Percentiles rank a stretch among this genome's conserved stretches.
Conservation (phyloP, 1,140 invertebrate species). For the Caenorhabditis briggsae region DNA sequence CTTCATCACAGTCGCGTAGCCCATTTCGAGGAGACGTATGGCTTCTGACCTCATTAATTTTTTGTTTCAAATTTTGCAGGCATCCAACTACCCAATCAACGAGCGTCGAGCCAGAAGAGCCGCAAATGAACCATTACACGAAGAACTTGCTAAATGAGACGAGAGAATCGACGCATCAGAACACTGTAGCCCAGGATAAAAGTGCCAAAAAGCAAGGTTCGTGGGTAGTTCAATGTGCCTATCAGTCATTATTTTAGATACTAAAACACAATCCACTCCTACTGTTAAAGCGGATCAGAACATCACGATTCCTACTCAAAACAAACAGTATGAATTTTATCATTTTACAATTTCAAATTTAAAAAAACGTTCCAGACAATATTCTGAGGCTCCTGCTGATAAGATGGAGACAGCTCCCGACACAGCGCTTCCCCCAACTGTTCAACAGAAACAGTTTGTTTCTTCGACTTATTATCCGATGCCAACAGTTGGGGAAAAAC, state of each 20-base stretch:
- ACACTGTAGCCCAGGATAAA: neutral
- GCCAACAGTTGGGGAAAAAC: conserved; percentile 10
- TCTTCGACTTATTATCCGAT: conserved; percentile 27
- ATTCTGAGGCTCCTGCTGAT: neutral
- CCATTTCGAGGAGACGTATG: conserved; percentile 34
- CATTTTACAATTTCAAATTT: too few species aligned
- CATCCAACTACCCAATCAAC: neutral
- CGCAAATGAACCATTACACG: neutral
- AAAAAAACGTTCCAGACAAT: neutral
- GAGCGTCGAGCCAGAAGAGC: conserved; percentile 7
- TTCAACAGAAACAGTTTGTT: neutral
- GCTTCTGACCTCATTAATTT: neutral
- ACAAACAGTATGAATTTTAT: neutral
- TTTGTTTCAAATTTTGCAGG: conserved; percentile 1
- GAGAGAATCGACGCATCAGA: neutral
- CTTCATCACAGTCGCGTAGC: neutral
- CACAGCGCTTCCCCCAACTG: neutral
- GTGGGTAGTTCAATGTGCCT: too few species aligned
- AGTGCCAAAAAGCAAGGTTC: neutral
- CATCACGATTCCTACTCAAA: neutral
- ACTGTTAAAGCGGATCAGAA: neutral
- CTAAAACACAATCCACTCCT: neutral
- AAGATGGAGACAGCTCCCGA: neutral
- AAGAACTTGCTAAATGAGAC: conserved; percentile 1
- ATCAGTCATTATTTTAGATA: neutral